A percentile compares a stretch with the other conserved stretches of the same genome.
These are phyloP conservation scores for Drosophila busckii DNA, from an alignment of 1,140 invertebrate genomes.

Conservation along the genomic window DNA sequence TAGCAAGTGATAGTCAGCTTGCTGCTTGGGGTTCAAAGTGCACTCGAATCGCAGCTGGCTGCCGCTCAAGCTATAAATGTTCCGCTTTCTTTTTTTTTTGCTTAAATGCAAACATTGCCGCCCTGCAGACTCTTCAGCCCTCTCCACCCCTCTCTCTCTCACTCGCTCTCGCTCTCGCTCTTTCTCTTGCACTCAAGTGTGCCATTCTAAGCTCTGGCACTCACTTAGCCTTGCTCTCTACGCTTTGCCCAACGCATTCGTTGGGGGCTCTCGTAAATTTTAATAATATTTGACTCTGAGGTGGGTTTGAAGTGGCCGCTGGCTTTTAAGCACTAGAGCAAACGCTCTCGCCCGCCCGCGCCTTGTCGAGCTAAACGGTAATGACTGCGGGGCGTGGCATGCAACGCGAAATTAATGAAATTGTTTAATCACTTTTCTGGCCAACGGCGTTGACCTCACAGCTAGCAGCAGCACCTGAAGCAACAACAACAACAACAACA, in stretches of 20 bases:
- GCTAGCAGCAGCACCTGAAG: too few species aligned
- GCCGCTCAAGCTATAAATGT: constrained; percentile 25
- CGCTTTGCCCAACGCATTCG: constrained; percentile 33
- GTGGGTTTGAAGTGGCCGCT: constrained; percentile 24
- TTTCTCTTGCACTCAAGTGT: too few species aligned
- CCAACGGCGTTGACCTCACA: constrained; percentile 18
- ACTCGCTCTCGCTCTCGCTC: background rate
- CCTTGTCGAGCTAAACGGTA: constrained; percentile 2
- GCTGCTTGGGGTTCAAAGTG: constrained; percentile 68
- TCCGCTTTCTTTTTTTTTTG: constrained; percentile 39
- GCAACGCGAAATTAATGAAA: constrained; percentile 48
- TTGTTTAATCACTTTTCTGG: constrained; percentile 52
- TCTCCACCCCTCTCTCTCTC: background rate
- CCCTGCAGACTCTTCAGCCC: constrained; percentile 49
- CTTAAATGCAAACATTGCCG: constrained; percentile 60
- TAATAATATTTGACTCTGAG: constrained; percentile 59
- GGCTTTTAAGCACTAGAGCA: constrained; percentile 4
- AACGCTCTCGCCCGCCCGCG: background rate
- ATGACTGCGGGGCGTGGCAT: constrained; percentile 1
- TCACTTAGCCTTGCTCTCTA: background rate
- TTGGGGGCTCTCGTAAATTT: constrained; percentile 46
- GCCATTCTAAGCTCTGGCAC: too few species aligned
- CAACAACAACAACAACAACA: constrained; percentile 7
- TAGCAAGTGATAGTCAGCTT: constrained; percentile 7
- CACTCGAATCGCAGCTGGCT: constrained; percentile 58